Evolutionary conservation across 2,113 vertebrate species (phyloP).

Genomic region (Indicator indicator): DNA sequence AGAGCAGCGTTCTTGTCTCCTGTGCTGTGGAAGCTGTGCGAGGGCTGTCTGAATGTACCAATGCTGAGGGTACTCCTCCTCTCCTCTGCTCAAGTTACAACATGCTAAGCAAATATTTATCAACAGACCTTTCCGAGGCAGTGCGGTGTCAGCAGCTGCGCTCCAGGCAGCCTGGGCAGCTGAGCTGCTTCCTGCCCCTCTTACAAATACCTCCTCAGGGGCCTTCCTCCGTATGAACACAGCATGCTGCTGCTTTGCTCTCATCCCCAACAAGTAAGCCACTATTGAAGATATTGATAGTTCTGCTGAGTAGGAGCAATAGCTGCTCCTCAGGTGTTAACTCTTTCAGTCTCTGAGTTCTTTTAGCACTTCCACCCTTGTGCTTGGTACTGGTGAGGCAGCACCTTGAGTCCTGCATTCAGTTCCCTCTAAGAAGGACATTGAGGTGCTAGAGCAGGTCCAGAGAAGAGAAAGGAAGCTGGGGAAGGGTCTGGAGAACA

Average conservation of each 20-base stretch:
- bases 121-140: slow-evolving; percentile 27
- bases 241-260: neutral
- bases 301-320: neutral
- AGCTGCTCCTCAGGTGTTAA: neutral
- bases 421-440: no score
- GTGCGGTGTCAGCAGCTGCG: slow-evolving; percentile 27
- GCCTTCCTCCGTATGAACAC: neutral
- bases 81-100: slow-evolving; percentile 6
- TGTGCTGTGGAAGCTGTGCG: neutral
- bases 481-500: no score
- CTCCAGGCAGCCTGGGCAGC: neutral
- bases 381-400: no score
- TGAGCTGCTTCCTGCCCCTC: neutral
- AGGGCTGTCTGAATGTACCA: neutral
- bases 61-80: neutral
- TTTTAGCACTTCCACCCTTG: neutral
- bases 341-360: neutral
- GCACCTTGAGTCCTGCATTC: no score
- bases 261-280: neutral
- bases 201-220: neutral
- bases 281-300: neutral
- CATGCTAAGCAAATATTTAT: slow-evolving; percentile 64
- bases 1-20: neutral
- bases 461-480: no score
- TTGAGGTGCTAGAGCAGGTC: no score